Evolutionary conservation across 2,888 invertebrate species (phyloP), one percentile per base, ranked within the genome.

Genomic region (Alsophila aescularia): DNA sequence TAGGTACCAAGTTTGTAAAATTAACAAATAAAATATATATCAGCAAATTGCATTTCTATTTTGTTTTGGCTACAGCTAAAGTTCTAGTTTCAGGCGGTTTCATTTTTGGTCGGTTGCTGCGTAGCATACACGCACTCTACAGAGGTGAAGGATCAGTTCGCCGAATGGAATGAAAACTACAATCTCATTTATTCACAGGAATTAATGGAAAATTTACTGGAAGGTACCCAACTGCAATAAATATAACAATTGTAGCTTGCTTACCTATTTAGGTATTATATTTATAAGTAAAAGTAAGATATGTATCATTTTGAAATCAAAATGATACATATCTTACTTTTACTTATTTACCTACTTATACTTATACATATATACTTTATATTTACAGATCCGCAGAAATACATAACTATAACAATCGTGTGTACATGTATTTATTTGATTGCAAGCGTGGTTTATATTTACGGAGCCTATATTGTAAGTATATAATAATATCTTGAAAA

Each of bases 391-490:
- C 80, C 84, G 24, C 77, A 79, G 60, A 83, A 78, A 63, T 81
- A 75, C 61, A 66, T 81, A 16, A 75, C 79, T 9, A 60, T 79
- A 21, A 58, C 64, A 6, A 83, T 89, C 37, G 72, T 66, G 41
- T 56, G 82, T 7, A 65, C 75, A 44, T 77, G 76, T 35, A 59
- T 88, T 8, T 89, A 90, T 54, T 73, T 86, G 42, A 24, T 81
- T 43, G 52, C 77, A 37, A 80, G 84, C 52, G 12, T 83, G 10
- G 34, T 83, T 40, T 89, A 78, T 60, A 82, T 87, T 15, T 89
- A 90, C 58, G 90, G 89, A 62, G 87, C 90, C 1, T 90, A 81
- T 56, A 79, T 65, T 71, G 90, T 90, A 73, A 77, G 79, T 72
- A 42, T 12, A n/a, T n/a, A n/a, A n/a, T 39, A 7, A 15, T 24